phyloP scores from a whole-genome alignment of 1,140 invertebrate species.

The Potamilus streckersoni region DNA sequence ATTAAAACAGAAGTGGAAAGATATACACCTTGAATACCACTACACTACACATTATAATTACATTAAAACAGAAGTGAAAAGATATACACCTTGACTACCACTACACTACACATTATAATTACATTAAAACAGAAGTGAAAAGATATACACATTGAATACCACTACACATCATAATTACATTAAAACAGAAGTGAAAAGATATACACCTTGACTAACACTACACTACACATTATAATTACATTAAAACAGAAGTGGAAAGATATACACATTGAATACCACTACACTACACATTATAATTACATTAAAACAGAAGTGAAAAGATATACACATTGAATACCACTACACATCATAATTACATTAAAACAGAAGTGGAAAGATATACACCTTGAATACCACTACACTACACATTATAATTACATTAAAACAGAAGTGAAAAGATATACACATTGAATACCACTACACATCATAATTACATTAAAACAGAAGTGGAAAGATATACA shows the following conservation, averaged over 20 bases:
- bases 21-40: too few relatives aligned
- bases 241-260: neutral
- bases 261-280: constrained; percentile 8
- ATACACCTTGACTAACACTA: constrained; percentile 2
- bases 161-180: constrained; percentile 4
- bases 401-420: constrained; percentile 2
- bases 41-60: too few relatives aligned
- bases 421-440: neutral
- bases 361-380: neutral
- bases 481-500: constrained; percentile 2
- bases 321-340: constrained; percentile 5
- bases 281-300: neutral
- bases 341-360: neutral
- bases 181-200: neutral
- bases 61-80: too few relatives aligned
- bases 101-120: too few relatives aligned
- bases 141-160: too few relatives aligned
- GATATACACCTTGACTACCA: too few relatives aligned
- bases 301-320: neutral
- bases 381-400: constrained; percentile 3
- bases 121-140: too few relatives aligned
- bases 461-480: neutral
- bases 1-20: too few relatives aligned
- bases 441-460: neutral
- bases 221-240: neutral